Percentiles rank a stretch among this genome's conserved stretches.
These are phyloP conservation scores for Drosophila borealis DNA, from an alignment of 2,888 invertebrate genomes.

Conservation along the genomic window DNA sequence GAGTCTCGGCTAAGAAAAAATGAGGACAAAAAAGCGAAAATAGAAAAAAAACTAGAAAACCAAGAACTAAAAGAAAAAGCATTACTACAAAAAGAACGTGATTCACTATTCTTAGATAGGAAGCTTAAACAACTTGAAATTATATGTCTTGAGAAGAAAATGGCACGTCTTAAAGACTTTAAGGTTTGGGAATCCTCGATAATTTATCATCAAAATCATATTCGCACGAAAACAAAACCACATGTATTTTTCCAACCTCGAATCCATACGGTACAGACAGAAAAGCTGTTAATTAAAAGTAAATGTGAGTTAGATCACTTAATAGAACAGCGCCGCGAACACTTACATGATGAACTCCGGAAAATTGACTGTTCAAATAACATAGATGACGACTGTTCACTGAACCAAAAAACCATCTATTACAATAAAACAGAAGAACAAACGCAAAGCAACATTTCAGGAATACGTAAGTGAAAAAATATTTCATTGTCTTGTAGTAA, in stretches of 20 bases:
- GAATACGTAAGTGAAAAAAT: constrained; percentile 24
- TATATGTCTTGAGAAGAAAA: constrained; percentile 94
- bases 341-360: constrained; percentile 51
- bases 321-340: constrained; percentile 49
- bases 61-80: constrained; percentile 95
- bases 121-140: constrained; percentile 96
- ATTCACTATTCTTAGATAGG: constrained; percentile 93
- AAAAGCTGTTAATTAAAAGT: constrained; percentile 88
- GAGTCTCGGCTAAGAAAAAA: constrained; percentile 95
- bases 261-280: constrained; percentile 89
- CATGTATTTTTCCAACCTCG: constrained; percentile 95
- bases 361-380: constrained; percentile 51
- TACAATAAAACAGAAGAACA: constrained; percentile 34
- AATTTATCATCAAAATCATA: constrained; percentile 91
- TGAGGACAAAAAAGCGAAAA: constrained; percentile 91
- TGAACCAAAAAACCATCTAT: constrained; percentile 46
- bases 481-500: neutral
- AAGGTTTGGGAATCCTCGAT: constrained; percentile 94
- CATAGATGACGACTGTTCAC: constrained; percentile 52
- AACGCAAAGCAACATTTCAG: constrained; percentile 18
- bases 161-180: constrained; percentile 94
- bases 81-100: constrained; percentile 92
- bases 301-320: constrained; percentile 80
- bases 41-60: constrained; percentile 97
- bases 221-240: constrained; percentile 94